These are phyloP conservation scores for Heterocephalus glaber DNA, from an alignment of 2,113 vertebrate genomes.

Conservation along the genomic window DNA sequence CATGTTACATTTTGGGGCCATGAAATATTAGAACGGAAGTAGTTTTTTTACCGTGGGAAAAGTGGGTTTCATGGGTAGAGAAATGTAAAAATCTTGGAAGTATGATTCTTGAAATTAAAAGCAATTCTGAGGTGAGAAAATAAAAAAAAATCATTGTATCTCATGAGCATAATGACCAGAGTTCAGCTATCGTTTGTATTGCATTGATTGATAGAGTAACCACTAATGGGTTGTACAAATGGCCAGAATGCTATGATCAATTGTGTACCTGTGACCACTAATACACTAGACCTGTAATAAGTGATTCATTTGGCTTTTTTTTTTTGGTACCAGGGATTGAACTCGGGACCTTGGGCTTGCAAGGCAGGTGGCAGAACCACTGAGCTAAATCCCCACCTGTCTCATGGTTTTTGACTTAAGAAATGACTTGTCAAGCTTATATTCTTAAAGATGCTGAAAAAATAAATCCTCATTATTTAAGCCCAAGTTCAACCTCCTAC, in stretches of 20 bases:
- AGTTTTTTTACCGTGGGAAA: background rate
- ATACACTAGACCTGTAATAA: background rate
- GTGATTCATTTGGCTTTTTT: background rate
- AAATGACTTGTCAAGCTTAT: background rate
- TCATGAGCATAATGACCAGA: background rate
- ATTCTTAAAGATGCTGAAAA: background rate
- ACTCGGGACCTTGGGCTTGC: no score
- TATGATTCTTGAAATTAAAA: slow-evolving; percentile 30
- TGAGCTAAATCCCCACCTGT: background rate
- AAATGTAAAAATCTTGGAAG: background rate
- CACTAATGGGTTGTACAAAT: background rate
- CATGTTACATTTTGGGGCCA: background rate
- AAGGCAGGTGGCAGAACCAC: background rate
- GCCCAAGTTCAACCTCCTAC: background rate
- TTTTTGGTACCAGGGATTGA: no score
- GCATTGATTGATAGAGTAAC: background rate
- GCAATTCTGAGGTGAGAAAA: slow-evolving; percentile 6
- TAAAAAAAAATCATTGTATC: slow-evolving; percentile 8
- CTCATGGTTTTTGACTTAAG: background rate
- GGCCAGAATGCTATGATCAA: background rate
- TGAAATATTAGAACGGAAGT: background rate
- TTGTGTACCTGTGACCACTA: background rate
- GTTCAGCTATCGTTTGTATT: background rate
- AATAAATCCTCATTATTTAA: background rate
- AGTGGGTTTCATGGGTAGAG: background rate